Evolutionary conservation across 2,113 vertebrate species (phyloP).

Genomic region (Anoura caudifer): DNA sequence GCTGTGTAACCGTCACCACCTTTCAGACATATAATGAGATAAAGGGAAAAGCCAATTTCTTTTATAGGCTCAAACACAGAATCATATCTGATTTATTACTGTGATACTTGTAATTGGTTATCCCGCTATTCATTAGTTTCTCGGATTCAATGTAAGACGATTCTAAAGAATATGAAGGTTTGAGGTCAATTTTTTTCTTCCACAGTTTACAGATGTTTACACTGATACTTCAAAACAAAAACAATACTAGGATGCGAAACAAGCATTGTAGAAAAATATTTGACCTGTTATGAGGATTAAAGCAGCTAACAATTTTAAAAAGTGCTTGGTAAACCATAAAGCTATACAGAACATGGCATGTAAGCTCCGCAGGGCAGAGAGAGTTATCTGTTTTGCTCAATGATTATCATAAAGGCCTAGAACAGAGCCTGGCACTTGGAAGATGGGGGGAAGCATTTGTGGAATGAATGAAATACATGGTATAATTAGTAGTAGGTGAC

Average conservation of each 20-base stretch:
- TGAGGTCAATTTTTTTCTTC: neutral
- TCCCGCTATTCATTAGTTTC: neutral
- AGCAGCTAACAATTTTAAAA: neutral
- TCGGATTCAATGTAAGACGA: neutral
- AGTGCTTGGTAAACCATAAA: neutral
- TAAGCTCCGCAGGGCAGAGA: neutral
- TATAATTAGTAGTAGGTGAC: neutral
- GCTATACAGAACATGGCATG: neutral
- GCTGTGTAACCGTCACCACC: neutral
- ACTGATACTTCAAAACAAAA: neutral
- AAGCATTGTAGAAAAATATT: neutral
- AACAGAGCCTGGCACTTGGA: neutral
- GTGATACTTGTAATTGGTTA: neutral
- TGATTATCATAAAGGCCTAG: neutral
- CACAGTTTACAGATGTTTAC: neutral
- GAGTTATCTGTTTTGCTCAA: neutral
- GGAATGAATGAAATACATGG: neutral
- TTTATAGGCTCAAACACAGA: neutral
- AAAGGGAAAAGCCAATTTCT: neutral
- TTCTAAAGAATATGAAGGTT: neutral
- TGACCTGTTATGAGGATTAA: neutral
- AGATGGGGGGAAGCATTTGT: neutral
- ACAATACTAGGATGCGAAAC: constrained; percentile 24
- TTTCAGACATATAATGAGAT: neutral
- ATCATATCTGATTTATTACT: neutral